Evolutionary conservation across 2,797 vertebrate genomes (phyloP), one percentile per base, ranked within the genome.

Genomic region (Cuniculus paca): DNA sequence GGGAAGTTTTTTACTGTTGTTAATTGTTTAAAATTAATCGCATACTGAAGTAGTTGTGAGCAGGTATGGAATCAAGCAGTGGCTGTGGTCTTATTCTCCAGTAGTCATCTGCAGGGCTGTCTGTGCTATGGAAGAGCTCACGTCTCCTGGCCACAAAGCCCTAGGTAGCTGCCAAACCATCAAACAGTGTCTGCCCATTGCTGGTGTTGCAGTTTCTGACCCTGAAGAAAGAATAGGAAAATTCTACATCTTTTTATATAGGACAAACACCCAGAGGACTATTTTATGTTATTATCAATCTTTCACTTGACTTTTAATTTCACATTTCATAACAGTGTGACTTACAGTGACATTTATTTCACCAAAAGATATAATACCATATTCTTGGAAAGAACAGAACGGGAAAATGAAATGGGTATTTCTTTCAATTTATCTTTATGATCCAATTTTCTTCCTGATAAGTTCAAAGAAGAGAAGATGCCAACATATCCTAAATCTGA

Each of bases 251-350:
- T 2, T 50, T 13, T 85, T 26, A 74, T 12, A 20, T 48, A 75
- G 26, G 63, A 39, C 7, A 88, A 93, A 90, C 6, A 34, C 24
- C 72, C 22, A 52, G 14, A 60, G 26, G 36, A 63, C 7, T 28
- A 22, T 68, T 86, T 58, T 78, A 80, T 2, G 4, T 88, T 7
- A 24, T 31, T 88, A 84, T 65, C 5, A 28, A 45, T 24, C n/a
- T 82, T 88, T 93, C 16, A 84, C 19, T 74, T 95, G 39, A 65
- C 28, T 79, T 95, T 63, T 58, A 86, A 90, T 92, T 82, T 61
- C 36, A 93, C 8, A 42, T 88, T 20, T 68, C 11, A 52, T 70
- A 19, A 54, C 45, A 63, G 1, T 56, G 8, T 72, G 39, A 39
- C 36, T 78, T 77, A 17, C n/a, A 83, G 17, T 60, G 19, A 83